Evolutionary conservation across 2,888 invertebrate species (phyloP).

Genomic region (Drosophila pegasa): DNA sequence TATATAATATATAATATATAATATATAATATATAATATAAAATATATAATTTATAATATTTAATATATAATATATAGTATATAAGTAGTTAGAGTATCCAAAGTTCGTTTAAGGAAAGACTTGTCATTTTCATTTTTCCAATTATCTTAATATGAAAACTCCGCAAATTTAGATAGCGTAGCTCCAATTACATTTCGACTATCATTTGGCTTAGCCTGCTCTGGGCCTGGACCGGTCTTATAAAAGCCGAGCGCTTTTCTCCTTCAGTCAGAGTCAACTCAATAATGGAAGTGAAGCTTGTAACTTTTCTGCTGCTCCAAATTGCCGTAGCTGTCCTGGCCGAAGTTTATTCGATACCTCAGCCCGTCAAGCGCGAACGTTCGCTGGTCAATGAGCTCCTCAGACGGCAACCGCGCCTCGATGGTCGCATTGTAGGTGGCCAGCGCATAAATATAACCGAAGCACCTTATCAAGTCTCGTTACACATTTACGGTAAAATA

Average conservation of each 20-base stretch:
- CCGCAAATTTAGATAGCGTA: constrained; percentile 40
- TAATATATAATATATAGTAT: background rate
- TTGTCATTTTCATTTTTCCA: background rate
- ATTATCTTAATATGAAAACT: constrained; percentile 22
- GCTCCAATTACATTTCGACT: no score
- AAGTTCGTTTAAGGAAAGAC: background rate
- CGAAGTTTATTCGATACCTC: constrained; percentile 75
- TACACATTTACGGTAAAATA: constrained; percentile 82
- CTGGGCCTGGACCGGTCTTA: constrained; percentile 28
- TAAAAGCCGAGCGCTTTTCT: constrained; percentile 52
- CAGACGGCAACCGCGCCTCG: constrained; percentile 75
- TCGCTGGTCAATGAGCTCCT: constrained; percentile 35
- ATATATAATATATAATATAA: no score
- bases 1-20: no score
- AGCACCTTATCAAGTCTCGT: constrained; percentile 83
- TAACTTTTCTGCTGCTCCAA: constrained; percentile 46
- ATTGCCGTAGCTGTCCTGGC: constrained; percentile 41
- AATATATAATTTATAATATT: constrained; percentile 44
- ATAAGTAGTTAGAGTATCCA: constrained; percentile 2
- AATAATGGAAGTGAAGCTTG: constrained; percentile 51
- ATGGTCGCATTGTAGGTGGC: constrained; percentile 85
- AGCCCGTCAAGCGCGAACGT: constrained; percentile 60
- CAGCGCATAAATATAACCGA: constrained; percentile 83
- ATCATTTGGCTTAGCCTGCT: constrained; percentile 29
- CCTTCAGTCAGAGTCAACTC: constrained; percentile 1